Conservation (phyloP, 2,797 vertebrate species). For the Cryptoblepharus egeriae region DNA sequence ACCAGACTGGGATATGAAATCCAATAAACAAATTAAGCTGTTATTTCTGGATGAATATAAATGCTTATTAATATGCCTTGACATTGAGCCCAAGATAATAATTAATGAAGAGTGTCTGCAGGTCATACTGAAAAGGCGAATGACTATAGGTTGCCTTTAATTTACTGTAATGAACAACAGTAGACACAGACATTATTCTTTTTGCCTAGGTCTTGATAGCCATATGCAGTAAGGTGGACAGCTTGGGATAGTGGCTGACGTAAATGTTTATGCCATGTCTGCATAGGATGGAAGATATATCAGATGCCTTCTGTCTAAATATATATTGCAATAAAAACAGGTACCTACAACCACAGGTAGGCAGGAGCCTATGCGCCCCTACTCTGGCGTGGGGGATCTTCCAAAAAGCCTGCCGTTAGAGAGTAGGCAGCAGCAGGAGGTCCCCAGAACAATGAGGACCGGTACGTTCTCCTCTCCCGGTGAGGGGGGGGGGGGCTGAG, state of each 20-base stretch:
- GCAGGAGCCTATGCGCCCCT: too few species aligned
- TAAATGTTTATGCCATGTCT: background rate
- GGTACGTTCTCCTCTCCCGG: too few species aligned
- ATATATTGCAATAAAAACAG: background rate
- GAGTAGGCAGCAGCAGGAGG: too few species aligned
- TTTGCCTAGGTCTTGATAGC: background rate
- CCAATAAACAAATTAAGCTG: conserved; percentile 13
- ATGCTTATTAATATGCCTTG: conserved; percentile 13
- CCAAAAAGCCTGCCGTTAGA: too few species aligned
- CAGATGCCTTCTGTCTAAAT: background rate
- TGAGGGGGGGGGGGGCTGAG: too few species aligned
- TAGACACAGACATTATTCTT: background rate
- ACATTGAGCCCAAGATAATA: background rate
- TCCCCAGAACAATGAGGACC: too few species aligned
- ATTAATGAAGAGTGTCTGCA: background rate
- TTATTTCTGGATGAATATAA: conserved; percentile 11
- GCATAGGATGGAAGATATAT: too few species aligned
- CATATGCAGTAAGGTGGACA: background rate
- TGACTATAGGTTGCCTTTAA: background rate
- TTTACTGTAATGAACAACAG: background rate
- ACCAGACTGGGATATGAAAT: conserved; percentile 4
- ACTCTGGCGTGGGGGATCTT: too few species aligned
- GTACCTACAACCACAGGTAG: too few species aligned
- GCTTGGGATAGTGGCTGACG: background rate
- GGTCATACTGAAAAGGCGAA: conserved; percentile 2